phyloP scores from a whole-genome alignment of 2,113 vertebrate species.

The Leuciscus idus region DNA sequence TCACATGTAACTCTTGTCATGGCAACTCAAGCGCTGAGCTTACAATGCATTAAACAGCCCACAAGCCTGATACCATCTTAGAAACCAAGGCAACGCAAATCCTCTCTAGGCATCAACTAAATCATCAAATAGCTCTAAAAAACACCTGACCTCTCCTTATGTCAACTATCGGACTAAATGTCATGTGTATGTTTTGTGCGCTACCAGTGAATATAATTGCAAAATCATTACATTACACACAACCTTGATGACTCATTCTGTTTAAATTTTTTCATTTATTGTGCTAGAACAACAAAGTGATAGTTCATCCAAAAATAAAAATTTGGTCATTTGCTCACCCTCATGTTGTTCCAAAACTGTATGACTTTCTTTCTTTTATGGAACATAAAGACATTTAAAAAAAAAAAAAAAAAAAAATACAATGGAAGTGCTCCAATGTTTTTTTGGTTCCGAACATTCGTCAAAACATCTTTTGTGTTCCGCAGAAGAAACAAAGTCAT shows the following conservation, averaged over 20 bases:
- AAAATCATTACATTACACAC: neutral
- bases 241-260: neutral
- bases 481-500: neutral
- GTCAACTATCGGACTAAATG: neutral
- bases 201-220: neutral
- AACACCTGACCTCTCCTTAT: constrained; percentile 20
- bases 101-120: constrained; percentile 42
- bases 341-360: neutral
- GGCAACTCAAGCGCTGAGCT: constrained; percentile 43
- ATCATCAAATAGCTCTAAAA: constrained; percentile 41
- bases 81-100: constrained; percentile 72
- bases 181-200: neutral
- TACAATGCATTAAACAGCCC: constrained; percentile 54
- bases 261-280: neutral
- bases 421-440: neutral
- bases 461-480: neutral
- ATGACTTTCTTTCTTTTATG: neutral
- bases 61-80: constrained; percentile 67
- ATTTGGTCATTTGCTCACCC: neutral
- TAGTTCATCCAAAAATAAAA: neutral
- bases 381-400: neutral
- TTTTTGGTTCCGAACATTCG: neutral
- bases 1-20: constrained; percentile 45
- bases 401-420: too few species aligned
- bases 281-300: neutral